A percentile compares a stretch with the other conserved stretches of the same genome.
Evolutionary conservation across 1,140 invertebrate species (phyloP).

Genomic region (Drosophila hydei): DNA sequence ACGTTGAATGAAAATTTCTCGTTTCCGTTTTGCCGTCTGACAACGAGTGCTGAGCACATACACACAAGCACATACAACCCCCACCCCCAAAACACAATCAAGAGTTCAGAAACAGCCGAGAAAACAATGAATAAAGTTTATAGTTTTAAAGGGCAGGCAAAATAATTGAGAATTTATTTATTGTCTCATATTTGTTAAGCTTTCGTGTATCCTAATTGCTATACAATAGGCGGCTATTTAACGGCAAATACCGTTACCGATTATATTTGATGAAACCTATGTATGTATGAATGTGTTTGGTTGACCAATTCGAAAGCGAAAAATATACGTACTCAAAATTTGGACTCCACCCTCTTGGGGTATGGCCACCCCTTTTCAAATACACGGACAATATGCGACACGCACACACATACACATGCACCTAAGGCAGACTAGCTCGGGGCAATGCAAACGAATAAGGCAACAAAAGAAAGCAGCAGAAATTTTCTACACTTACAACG

Average conservation of each 20-base stretch:
- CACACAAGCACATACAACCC: neutral
- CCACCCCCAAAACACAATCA: neutral
- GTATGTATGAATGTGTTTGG: slow-evolving; percentile 15
- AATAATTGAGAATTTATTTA: neutral
- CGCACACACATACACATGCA: slow-evolving; percentile 32
- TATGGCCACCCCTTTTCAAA: slow-evolving; percentile 48
- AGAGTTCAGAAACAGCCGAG: neutral
- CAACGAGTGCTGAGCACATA: slow-evolving; percentile 4
- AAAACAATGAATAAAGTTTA: slow-evolving; percentile 17
- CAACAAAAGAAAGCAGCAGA: slow-evolving; percentile 57
- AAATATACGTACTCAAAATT: slow-evolving; percentile 34
- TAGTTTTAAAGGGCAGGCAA: slow-evolving; percentile 10
- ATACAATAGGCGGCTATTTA: slow-evolving; percentile 47
- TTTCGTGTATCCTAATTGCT: slow-evolving; percentile 20
- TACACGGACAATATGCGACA: slow-evolving; percentile 36
- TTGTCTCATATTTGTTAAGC: slow-evolving; percentile 12
- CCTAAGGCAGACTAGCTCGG: slow-evolving; percentile 17
- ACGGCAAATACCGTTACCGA: slow-evolving; percentile 33
- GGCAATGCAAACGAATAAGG: slow-evolving; percentile 47
- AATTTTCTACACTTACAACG: slow-evolving; percentile 64
- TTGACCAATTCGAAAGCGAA: slow-evolving; percentile 15
- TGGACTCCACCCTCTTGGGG: slow-evolving; percentile 58
- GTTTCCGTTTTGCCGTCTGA: slow-evolving; percentile 44
- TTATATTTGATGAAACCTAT: slow-evolving; percentile 11
- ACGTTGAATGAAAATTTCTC: slow-evolving; percentile 53